A percentile compares a stretch with the other conserved stretches of the same genome.
These are phyloP conservation scores for Marmota monax DNA, from an alignment of 2,113 vertebrate species.

Conservation along the genomic window DNA sequence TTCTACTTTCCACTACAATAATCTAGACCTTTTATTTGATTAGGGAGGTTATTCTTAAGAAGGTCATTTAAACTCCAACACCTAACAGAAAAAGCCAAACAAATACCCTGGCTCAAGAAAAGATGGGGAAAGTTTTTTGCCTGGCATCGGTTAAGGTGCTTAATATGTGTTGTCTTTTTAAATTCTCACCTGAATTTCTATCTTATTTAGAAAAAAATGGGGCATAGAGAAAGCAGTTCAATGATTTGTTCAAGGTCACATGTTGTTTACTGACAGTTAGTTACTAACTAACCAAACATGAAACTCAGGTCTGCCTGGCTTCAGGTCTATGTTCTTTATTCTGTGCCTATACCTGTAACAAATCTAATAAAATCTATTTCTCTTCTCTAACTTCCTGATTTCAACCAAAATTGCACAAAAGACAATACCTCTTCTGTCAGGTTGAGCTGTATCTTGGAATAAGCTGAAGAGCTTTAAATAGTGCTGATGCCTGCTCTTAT, in stretches of 20 bases:
- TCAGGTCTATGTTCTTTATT: background rate
- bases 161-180: background rate
- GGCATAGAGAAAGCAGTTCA: background rate
- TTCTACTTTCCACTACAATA: background rate
- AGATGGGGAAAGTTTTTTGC: background rate
- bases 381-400: background rate
- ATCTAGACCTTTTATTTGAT: background rate
- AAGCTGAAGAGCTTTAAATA: background rate
- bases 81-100: background rate
- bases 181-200: background rate
- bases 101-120: background rate
- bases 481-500: too few relatives aligned
- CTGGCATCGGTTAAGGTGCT: background rate
- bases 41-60: background rate
- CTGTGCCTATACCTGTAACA: background rate
- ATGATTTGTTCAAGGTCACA: background rate
- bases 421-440: background rate
- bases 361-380: background rate
- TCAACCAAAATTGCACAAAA: background rate
- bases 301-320: background rate
- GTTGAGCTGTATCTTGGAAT: background rate
- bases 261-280: background rate
- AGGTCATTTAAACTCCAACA: background rate
- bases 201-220: background rate
- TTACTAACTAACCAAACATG: background rate